Percentiles rank a stretch among this genome's conserved stretches.
phyloP scores from a whole-genome alignment of 2,113 vertebrate genomes.

The Chloropsis cyanopogon region DNA sequence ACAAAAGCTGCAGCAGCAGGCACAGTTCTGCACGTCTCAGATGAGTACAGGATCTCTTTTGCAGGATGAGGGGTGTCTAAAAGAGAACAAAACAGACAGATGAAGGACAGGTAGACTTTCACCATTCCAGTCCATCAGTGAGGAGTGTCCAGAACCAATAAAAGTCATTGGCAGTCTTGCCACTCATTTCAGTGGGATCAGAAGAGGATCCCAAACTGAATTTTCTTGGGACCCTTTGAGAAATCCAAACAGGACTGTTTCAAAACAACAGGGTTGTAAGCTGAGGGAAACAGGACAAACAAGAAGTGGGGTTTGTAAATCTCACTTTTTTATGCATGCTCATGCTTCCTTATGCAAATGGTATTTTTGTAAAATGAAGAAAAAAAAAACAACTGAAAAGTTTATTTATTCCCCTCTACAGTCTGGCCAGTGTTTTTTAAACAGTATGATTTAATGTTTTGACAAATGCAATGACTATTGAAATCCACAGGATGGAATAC shows the following conservation, averaged over 20 bases:
- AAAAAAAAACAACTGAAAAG: background rate
- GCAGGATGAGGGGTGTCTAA: conserved; percentile 71
- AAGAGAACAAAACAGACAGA: conserved; percentile 23
- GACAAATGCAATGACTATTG: background rate
- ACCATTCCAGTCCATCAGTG: background rate
- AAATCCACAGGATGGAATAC: conserved; percentile 19
- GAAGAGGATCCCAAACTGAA: background rate
- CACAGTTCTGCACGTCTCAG: conserved; percentile 65
- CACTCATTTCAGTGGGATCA: background rate
- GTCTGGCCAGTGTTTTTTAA: background rate
- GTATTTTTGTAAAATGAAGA: background rate
- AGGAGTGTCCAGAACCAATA: background rate
- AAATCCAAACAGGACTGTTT: background rate
- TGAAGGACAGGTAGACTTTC: background rate
- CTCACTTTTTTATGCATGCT: background rate
- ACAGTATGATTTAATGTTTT: conserved; percentile 20
- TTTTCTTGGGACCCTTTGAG: background rate
- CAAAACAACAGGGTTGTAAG: background rate
- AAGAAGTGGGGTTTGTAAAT: background rate
- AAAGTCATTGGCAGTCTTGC: background rate
- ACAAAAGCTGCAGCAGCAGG: conserved; percentile 69
- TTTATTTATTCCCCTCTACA: background rate
- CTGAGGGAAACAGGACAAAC: background rate
- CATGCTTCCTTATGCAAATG: conserved; percentile 42
- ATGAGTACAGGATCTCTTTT: conserved; percentile 70